Percentiles rank a stretch among this genome's conserved stretches.
Conservation (phyloP, 2,797 vertebrate genomes). For the Nannoperca obscura region DNA sequence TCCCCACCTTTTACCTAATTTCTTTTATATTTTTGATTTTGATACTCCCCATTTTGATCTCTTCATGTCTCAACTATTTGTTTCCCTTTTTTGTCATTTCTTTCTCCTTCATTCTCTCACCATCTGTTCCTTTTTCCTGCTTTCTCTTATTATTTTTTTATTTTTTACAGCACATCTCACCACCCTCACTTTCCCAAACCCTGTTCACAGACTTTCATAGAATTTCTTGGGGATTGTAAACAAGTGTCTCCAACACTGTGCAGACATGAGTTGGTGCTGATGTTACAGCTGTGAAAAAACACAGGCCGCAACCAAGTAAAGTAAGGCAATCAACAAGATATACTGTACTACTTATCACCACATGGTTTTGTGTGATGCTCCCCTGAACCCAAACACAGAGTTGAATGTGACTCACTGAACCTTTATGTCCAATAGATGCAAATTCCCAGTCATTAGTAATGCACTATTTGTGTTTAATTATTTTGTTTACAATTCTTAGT, state of each 20-base stretch:
- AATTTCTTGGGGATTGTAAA: constrained; percentile 65
- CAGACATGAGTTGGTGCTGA: constrained; percentile 55
- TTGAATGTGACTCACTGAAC: constrained; percentile 36
- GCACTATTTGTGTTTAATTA: constrained; percentile 15
- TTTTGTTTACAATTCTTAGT: constrained; percentile 17
- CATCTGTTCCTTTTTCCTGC: constrained; percentile 47
- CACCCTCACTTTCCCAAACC: constrained; percentile 48
- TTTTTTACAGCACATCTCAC: constrained; percentile 34
- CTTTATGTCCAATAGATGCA: constrained; percentile 33
- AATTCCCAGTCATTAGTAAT: constrained; percentile 28
- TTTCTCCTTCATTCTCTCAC: constrained; percentile 37
- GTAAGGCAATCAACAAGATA: constrained; percentile 55
- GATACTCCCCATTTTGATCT: constrained; percentile 22
- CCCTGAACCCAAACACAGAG: constrained; percentile 44
- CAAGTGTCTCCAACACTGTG: constrained; percentile 60
- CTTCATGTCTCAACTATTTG: constrained; percentile 13
- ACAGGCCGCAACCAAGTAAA: constrained; percentile 38
- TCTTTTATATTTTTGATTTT: constrained; percentile 16
- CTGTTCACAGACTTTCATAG: constrained; percentile 37
- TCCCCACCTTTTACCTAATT: constrained; percentile 47
- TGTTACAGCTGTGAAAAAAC: constrained; percentile 54
- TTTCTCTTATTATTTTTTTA: constrained; percentile 10
- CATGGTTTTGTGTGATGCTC: constrained; percentile 39
- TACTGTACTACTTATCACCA: constrained; percentile 38
- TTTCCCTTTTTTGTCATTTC: constrained; percentile 15